Conservation (phyloP, 1,140 invertebrate genomes). For the Trichonephila clavipes region DNA sequence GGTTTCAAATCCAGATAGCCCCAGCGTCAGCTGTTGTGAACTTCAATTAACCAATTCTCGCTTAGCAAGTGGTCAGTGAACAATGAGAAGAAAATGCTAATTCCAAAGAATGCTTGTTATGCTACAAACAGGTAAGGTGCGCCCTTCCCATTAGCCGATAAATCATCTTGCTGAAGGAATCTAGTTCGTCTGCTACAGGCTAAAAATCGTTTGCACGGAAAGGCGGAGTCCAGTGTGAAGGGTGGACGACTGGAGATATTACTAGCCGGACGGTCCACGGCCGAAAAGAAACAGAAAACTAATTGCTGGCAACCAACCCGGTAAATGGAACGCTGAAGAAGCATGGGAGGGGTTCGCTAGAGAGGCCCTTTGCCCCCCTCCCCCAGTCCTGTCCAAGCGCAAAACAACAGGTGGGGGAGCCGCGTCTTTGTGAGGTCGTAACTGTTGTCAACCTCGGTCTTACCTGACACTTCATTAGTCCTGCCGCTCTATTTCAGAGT, state of each 20-base stretch:
- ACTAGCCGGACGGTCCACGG: slow-evolving; percentile 44
- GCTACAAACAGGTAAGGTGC: slow-evolving; percentile 42
- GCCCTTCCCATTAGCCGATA: slow-evolving; percentile 38
- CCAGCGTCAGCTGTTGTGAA: not conserved
- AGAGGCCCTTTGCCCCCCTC: not conserved
- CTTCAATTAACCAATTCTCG: not conserved
- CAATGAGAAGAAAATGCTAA: slow-evolving; percentile 33
- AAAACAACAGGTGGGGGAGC: slow-evolving; percentile 70
- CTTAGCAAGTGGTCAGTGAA: slow-evolving; percentile 15
- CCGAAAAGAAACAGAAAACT: slow-evolving; percentile 42
- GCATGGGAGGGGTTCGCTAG: not conserved
- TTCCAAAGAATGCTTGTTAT: slow-evolving; percentile 48
- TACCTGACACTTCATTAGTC: slow-evolving; percentile 72
- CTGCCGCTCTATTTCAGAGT: slow-evolving; percentile 10
- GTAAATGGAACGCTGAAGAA: slow-evolving; percentile 16
- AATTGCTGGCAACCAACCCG: slow-evolving; percentile 41
- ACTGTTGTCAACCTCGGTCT: slow-evolving; percentile 65
- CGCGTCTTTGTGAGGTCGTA: slow-evolving; percentile 9
- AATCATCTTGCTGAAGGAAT: slow-evolving; percentile 49
- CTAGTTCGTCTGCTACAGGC: slow-evolving; percentile 20
- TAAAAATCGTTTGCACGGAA: slow-evolving; percentile 12
- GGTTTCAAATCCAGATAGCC: not conserved
- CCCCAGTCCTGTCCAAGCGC: not conserved
- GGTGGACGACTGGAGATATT: slow-evolving; percentile 8
- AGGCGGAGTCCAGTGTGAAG: slow-evolving; percentile 49